phyloP scores from a whole-genome alignment of 1,140 invertebrate genomes.

The Philaenus spumarius region DNA sequence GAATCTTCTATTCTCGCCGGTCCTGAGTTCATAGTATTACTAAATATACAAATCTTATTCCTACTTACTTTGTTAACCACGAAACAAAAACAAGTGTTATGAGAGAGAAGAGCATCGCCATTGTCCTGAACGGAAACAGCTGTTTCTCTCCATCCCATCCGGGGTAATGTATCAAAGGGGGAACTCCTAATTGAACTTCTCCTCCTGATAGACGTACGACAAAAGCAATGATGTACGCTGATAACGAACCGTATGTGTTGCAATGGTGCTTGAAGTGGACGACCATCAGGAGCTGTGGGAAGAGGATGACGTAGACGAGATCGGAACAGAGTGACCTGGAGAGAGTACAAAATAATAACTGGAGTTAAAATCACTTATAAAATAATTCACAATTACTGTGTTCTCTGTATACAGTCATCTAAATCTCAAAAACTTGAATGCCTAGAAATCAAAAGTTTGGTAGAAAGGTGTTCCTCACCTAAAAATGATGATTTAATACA shows the following conservation, averaged over 20 bases:
- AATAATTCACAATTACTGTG: too few species aligned
- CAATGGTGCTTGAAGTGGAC: slow-evolving; percentile 90
- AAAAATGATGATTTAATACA: too few species aligned
- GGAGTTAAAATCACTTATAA: too few species aligned
- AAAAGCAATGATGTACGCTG: slow-evolving; percentile 84
- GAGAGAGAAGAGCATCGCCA: slow-evolving; percentile 80
- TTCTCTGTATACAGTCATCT: too few species aligned
- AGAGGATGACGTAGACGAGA: slow-evolving; percentile 95
- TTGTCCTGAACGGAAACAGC: slow-evolving; percentile 83
- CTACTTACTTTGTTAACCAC: slow-evolving; percentile 63
- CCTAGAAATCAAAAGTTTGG: too few species aligned
- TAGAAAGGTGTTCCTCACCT: too few species aligned
- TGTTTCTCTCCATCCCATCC: slow-evolving; percentile 73
- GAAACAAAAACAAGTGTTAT: slow-evolving; percentile 69
- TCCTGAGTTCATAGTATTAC: too few species aligned
- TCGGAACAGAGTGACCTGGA: slow-evolving; percentile 91
- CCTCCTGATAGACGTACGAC: slow-evolving; percentile 82
- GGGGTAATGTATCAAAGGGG: slow-evolving; percentile 80
- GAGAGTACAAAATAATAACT: too few species aligned
- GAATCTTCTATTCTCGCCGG: too few species aligned
- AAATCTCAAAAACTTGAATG: too few species aligned
- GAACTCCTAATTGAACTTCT: slow-evolving; percentile 75
- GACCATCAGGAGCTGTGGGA: slow-evolving; percentile 96
- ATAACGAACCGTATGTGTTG: slow-evolving; percentile 94
- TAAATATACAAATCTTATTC: too few species aligned